Percentiles rank a stretch among this genome's conserved stretches.
These are phyloP conservation scores for Lepisosteus osseus DNA, from an alignment of 2,113 vertebrate genomes.

Conservation along the genomic window DNA sequence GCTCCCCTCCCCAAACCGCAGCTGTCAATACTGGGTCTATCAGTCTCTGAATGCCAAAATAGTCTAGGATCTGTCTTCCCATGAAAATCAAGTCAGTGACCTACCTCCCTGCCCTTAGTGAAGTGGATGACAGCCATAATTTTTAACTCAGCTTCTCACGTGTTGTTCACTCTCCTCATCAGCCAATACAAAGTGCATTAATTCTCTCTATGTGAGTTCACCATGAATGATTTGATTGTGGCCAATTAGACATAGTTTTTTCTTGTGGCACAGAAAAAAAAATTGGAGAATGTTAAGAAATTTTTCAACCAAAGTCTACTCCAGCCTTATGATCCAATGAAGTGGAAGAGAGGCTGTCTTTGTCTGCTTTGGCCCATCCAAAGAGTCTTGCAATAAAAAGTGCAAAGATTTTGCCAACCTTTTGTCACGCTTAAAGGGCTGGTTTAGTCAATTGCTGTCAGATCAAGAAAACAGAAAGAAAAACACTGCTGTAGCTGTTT, in stretches of 20 bases:
- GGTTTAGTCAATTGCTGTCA: slow-evolving; percentile 79
- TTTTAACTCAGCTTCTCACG: slow-evolving; percentile 76
- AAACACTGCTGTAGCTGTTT: slow-evolving; percentile 64
- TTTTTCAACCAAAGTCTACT: slow-evolving; percentile 74
- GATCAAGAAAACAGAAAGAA: slow-evolving; percentile 72
- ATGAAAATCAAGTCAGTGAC: slow-evolving; percentile 95
- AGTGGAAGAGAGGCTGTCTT: slow-evolving; percentile 79
- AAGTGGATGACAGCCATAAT: slow-evolving; percentile 75
- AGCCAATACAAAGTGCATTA: slow-evolving; percentile 84
- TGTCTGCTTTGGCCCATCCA: slow-evolving; percentile 68
- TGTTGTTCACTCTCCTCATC: slow-evolving; percentile 72
- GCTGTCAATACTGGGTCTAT: slow-evolving; percentile 77
- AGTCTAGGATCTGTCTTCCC: slow-evolving; percentile 79
- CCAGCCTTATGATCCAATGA: slow-evolving; percentile 84
- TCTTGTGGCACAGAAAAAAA: slow-evolving; percentile 52
- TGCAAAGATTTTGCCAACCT: slow-evolving; percentile 77
- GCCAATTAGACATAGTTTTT: slow-evolving; percentile 81
- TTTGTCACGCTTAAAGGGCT: slow-evolving; percentile 82
- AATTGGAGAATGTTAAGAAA: slow-evolving; percentile 74
- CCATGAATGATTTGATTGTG: slow-evolving; percentile 87
- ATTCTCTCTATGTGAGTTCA: slow-evolving; percentile 78
- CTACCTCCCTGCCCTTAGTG: slow-evolving; percentile 73
- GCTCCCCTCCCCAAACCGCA: slow-evolving; percentile 61
- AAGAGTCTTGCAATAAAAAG: slow-evolving; percentile 61
- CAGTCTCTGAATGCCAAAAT: slow-evolving; percentile 69